These are phyloP conservation scores for Tetragnatha montana DNA, from an alignment of 2,888 invertebrate genomes.

Conservation along the genomic window DNA sequence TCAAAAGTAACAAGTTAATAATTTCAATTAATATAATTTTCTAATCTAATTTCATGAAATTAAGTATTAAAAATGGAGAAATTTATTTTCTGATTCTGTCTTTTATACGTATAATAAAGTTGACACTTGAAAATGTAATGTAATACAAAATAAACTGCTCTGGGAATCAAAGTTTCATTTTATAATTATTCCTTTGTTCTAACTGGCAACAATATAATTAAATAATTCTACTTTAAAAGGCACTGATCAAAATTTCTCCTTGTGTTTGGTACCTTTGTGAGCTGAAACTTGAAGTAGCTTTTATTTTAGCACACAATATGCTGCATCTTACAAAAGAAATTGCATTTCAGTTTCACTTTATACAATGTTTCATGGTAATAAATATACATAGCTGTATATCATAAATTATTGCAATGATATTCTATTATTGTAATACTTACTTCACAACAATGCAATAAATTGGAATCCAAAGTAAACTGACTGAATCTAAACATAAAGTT, in stretches of 20 bases:
- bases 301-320: background rate
- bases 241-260: slow-evolving; percentile 33
- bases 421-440: background rate
- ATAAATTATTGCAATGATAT: background rate
- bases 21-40: background rate
- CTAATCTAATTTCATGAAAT: too few relatives aligned
- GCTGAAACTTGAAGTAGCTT: slow-evolving; percentile 10
- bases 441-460: background rate
- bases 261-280: background rate
- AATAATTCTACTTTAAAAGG: slow-evolving; percentile 37
- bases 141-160: slow-evolving; percentile 3
- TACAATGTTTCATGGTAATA: background rate
- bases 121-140: background rate
- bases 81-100: too few relatives aligned
- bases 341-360: background rate
- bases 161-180: slow-evolving; percentile 3
- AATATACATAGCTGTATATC: background rate
- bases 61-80: too few relatives aligned
- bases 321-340: background rate
- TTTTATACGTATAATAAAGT: too few relatives aligned
- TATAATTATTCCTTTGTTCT: background rate
- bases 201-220: slow-evolving; percentile 6
- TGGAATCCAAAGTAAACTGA: background rate
- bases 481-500: background rate
- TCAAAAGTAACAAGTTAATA: background rate